These are phyloP conservation scores for Spinus pinus DNA, from an alignment of 2,797 vertebrate species.

Conservation along the genomic window DNA sequence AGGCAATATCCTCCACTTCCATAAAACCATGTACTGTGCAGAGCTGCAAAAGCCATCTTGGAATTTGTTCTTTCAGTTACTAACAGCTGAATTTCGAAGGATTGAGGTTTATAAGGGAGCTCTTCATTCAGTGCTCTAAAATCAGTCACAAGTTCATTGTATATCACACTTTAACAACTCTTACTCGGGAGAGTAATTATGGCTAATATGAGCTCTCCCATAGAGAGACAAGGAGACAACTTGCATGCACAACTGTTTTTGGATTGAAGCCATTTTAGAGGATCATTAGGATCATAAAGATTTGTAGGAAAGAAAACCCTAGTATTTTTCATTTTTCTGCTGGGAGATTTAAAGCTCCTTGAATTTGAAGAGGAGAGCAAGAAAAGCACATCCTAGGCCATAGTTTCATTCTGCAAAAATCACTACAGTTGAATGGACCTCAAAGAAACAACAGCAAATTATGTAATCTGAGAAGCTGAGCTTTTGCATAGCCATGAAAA, in stretches of 20 bases:
- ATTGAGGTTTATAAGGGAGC: slow-evolving; percentile 48
- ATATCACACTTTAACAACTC: neutral
- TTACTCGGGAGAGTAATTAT: slow-evolving; percentile 10
- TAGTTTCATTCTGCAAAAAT: neutral
- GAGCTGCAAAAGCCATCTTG: neutral
- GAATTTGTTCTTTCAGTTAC: neutral
- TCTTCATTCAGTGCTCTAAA: neutral
- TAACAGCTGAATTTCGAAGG: slow-evolving; percentile 49
- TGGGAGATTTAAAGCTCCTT: slow-evolving; percentile 5
- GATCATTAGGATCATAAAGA: slow-evolving; percentile 8
- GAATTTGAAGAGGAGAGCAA: neutral
- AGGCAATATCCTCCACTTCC: neutral
- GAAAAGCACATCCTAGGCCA: neutral
- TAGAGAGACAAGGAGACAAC: neutral
- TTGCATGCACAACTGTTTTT: neutral
- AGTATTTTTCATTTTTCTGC: neutral
- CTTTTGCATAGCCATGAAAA: neutral
- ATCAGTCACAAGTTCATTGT: neutral
- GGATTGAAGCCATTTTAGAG: neutral
- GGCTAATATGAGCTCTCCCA: neutral
- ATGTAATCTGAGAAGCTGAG: neutral
- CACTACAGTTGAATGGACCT: accelerated
- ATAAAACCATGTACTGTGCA: neutral
- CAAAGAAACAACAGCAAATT: neutral
- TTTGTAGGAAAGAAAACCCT: neutral